Percentiles rank a stretch among this genome's conserved stretches.
phyloP scores from a whole-genome alignment of 2,797 vertebrate genomes.

The Melopsittacus undulatus region DNA sequence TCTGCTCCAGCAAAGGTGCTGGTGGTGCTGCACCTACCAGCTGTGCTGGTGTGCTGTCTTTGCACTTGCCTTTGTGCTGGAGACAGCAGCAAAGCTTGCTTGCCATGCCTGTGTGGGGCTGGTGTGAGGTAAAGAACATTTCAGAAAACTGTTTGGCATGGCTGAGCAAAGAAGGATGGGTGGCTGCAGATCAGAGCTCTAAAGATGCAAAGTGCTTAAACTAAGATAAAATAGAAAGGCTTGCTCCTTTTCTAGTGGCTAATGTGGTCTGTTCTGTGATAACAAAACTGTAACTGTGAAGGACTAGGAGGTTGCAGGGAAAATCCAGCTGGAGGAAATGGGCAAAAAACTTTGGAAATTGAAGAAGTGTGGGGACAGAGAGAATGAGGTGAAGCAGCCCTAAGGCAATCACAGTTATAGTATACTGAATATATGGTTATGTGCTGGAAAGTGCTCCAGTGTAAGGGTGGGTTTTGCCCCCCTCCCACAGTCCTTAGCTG shows the following conservation, averaged over 20 bases:
- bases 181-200: neutral
- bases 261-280: neutral
- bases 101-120: neutral
- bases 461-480: neutral
- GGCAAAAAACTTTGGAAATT: neutral
- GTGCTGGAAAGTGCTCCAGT: neutral
- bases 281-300: neutral
- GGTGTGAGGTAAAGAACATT: neutral
- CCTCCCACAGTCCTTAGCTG: neutral
- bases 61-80: fast-evolving
- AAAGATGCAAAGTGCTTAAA: neutral
- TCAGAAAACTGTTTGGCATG: neutral
- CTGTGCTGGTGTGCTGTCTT: neutral
- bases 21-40: neutral
- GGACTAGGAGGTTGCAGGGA: neutral
- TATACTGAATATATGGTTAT: fast-evolving
- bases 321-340: fast-evolving
- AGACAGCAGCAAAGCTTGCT: neutral
- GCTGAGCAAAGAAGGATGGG: neutral
- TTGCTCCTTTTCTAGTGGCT: neutral
- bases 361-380: neutral
- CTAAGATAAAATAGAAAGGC: neutral
- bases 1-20: neutral
- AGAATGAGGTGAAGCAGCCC: neutral
- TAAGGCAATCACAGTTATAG: neutral